Evolutionary conservation across 1,140 invertebrate species (phyloP).

Genomic region (Penaeus japonicus): DNA sequence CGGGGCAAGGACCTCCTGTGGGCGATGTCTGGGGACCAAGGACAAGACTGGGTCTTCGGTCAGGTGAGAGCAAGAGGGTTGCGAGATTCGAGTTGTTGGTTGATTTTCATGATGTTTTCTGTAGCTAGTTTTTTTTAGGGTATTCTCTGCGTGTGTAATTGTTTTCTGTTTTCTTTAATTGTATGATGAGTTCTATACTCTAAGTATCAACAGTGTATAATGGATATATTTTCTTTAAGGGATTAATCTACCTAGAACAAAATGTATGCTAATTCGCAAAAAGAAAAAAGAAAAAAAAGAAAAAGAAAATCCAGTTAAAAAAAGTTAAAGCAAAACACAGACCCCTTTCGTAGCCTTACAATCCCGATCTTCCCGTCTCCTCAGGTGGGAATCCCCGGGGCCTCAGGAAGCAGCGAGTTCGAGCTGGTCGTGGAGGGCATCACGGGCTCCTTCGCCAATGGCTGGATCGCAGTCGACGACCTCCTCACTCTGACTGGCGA

Average conservation of each 20-base stretch:
- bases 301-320: too few species aligned
- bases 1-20: background rate
- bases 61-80: background rate
- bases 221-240: background rate
- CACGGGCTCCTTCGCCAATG: constrained; percentile 19
- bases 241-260: background rate
- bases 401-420: constrained; percentile 3
- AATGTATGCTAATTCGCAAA: too few species aligned
- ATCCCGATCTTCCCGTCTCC: background rate
- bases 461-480: constrained; percentile 47
- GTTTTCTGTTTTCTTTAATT: too few species aligned
- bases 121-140: too few species aligned
- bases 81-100: too few species aligned
- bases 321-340: too few species aligned
- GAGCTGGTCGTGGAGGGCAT: constrained; percentile 35
- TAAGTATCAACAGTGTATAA: too few species aligned
- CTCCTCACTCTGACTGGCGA: background rate
- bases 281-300: too few species aligned
- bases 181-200: too few species aligned
- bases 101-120: too few species aligned
- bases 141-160: too few species aligned
- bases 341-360: background rate
- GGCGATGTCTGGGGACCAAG: constrained; percentile 24
- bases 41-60: constrained; percentile 23
- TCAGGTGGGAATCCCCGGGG: constrained; percentile 24